Conservation (phyloP, 2,888 invertebrate species). For the Oegoconia quadripuncta region DNA sequence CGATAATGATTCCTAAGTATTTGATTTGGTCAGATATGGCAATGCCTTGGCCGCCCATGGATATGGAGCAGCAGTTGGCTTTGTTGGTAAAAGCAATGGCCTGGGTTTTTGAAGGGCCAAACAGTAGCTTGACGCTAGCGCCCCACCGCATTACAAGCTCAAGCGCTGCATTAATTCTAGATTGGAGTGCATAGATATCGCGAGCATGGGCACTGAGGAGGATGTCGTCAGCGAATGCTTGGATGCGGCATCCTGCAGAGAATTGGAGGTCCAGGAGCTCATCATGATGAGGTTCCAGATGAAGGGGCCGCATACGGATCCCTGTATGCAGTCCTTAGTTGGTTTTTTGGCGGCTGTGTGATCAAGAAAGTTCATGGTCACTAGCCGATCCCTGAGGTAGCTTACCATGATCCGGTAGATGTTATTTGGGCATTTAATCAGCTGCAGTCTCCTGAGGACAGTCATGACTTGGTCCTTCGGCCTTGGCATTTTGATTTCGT, state of each 20-base stretch:
- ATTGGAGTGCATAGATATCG: neutral
- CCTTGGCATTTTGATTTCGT: neutral
- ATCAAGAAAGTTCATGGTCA: constrained; percentile 15
- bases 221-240: constrained; percentile 22
- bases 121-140: constrained; percentile 8
- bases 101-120: constrained; percentile 11
- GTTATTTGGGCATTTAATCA: constrained; percentile 13
- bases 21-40: constrained; percentile 1
- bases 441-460: constrained; percentile 9
- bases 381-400: constrained; percentile 16
- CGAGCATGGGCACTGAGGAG: constrained; percentile 9
- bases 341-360: constrained; percentile 8
- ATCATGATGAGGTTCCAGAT: constrained; percentile 29
- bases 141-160: constrained; percentile 9
- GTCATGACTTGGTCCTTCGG: neutral
- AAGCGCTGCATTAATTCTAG: neutral
- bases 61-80: neutral
- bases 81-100: constrained; percentile 5
- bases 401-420: constrained; percentile 11
- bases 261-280: constrained; percentile 13
- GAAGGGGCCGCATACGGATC: no score
- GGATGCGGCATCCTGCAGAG: constrained; percentile 15
- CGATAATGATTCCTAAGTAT: neutral
- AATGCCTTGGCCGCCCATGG: neutral
- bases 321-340: constrained; percentile 27